Evolutionary conservation across 64 coral and sea anemone species (phyloP).

Genomic region (Trachythela sp.): DNA sequence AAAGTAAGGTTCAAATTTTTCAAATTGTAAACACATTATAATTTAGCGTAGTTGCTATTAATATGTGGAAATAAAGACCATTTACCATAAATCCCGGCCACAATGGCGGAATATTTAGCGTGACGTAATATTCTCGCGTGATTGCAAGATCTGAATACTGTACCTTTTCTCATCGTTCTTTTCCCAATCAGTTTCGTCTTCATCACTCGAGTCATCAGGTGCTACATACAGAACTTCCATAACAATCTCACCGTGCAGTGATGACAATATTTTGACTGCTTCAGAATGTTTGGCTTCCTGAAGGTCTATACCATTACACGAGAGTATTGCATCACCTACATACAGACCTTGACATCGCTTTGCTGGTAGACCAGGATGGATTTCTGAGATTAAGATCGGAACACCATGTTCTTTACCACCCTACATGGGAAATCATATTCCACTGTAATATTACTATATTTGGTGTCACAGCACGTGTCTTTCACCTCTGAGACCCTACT

Average conservation of each 20-base stretch:
- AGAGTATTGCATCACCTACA: constrained; percentile 95
- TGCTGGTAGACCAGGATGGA: constrained; percentile 86
- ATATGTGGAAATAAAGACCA: too few relatives aligned
- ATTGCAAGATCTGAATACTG: background rate
- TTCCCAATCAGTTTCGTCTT: constrained; percentile 80
- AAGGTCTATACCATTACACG: constrained; percentile 89
- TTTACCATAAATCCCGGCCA: too few relatives aligned
- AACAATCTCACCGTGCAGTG: constrained; percentile 88
- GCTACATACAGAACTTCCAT: constrained; percentile 93
- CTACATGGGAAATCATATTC: constrained; percentile 23
- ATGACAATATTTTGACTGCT: constrained; percentile 75
- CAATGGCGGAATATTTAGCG: too few relatives aligned
- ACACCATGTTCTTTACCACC: constrained; percentile 99
- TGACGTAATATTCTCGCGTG: too few relatives aligned
- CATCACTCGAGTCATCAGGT: constrained; percentile 98
- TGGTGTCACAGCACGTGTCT: too few relatives aligned
- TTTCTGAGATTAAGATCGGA: constrained; percentile 93
- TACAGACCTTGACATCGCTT: constrained; percentile 75
- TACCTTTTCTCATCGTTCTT: constrained; percentile 84
- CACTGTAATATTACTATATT: too few relatives aligned
- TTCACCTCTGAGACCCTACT: too few relatives aligned
- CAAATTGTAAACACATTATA: too few relatives aligned
- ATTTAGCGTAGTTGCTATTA: too few relatives aligned
- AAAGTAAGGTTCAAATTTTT: too few relatives aligned
- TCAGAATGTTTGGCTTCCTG: constrained; percentile 96